phyloP scores from a whole-genome alignment of 2,888 invertebrate species.

The Thalpophila matura region DNA sequence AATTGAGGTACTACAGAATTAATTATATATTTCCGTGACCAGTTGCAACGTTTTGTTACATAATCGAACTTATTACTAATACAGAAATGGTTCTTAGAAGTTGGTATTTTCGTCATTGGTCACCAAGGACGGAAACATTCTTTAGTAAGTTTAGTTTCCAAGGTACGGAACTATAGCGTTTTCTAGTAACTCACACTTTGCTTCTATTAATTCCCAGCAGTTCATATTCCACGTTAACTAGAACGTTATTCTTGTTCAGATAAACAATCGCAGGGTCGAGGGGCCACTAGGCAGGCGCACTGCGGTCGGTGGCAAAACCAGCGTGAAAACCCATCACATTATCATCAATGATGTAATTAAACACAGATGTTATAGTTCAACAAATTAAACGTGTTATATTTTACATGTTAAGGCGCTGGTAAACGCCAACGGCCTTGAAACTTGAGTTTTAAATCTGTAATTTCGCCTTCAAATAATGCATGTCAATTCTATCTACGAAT shows the following conservation, averaged over 20 bases:
- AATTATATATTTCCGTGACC: too few species aligned
- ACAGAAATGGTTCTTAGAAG: too few species aligned
- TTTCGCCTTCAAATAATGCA: too few species aligned
- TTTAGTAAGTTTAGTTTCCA: neutral
- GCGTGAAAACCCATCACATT: conserved; percentile 43
- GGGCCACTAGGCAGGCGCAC: conserved; percentile 16
- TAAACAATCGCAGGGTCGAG: conserved; percentile 47
- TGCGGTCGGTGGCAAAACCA: conserved; percentile 38
- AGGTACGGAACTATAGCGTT: conserved; percentile 16
- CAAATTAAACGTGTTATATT: conserved; percentile 35
- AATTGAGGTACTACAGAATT: too few species aligned
- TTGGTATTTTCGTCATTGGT: too few species aligned
- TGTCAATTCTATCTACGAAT: too few species aligned
- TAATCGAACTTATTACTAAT: too few species aligned
- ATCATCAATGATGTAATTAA: conserved; percentile 42
- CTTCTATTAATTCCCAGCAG: neutral
- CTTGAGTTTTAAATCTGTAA: too few species aligned
- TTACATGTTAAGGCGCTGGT: too few species aligned
- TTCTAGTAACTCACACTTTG: conserved; percentile 4
- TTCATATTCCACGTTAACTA: conserved; percentile 18
- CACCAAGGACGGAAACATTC: neutral
- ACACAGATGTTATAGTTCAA: conserved; percentile 29
- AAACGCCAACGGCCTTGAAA: too few species aligned
- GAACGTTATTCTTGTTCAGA: conserved; percentile 22
- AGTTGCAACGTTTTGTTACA: too few species aligned